Conservation (phyloP, 2,888 invertebrate genomes). For the Drosophila ezoana region DNA sequence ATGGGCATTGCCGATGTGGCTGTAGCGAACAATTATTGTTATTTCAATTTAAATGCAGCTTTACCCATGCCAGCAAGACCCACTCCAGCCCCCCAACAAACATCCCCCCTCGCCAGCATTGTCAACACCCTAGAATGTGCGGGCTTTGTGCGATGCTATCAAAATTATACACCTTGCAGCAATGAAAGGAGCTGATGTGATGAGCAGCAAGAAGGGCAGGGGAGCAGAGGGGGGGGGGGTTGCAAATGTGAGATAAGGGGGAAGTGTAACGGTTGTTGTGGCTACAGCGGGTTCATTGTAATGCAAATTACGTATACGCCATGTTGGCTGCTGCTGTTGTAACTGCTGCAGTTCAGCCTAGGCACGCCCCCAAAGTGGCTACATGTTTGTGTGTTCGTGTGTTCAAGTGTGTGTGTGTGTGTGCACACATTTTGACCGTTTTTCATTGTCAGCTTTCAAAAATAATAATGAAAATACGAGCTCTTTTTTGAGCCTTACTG, state of each 20-base stretch:
- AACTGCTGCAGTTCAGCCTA: constrained; percentile 8
- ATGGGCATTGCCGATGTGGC: constrained; percentile 17
- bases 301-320: constrained; percentile 75
- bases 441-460: constrained; percentile 45
- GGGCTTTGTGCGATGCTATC: constrained; percentile 63
- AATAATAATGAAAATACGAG: constrained; percentile 54
- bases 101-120: no score
- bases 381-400: constrained; percentile 12
- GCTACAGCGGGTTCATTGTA: constrained; percentile 62
- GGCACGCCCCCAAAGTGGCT: constrained; percentile 6
- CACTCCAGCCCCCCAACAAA: not conserved
- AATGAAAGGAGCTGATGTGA: constrained; percentile 20
- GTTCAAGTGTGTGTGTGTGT: constrained; percentile 17
- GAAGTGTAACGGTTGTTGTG: constrained; percentile 28
- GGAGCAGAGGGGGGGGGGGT: not conserved
- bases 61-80: constrained; percentile 14
- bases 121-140: not conserved
- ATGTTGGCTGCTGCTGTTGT: constrained; percentile 39
- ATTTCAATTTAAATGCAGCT: constrained; percentile 69
- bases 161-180: constrained; percentile 74
- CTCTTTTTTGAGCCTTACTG: constrained; percentile 14
- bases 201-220: not conserved
- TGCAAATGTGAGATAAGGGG: not conserved
- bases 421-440: constrained; percentile 12
- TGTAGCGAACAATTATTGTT: constrained; percentile 70